Evolutionary conservation across 92 coral and sea anemone genomes (phyloP).

Genomic region (Zoanthus sociatus): DNA sequence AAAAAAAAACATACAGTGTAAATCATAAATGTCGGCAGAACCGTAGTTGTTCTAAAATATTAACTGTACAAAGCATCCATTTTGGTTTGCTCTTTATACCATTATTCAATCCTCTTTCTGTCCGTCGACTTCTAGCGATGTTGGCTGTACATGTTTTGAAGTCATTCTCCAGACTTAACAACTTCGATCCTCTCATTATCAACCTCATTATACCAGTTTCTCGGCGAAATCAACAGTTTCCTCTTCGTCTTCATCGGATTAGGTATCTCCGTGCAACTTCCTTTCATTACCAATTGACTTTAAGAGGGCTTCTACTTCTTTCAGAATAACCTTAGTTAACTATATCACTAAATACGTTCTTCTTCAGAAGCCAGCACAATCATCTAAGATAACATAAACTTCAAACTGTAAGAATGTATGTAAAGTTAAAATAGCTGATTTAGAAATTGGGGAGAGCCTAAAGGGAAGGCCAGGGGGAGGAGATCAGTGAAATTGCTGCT

Average conservation of each 20-base stretch:
- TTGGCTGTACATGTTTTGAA: not conserved
- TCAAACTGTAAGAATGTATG: too few relatives aligned
- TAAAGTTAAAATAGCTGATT: too few relatives aligned
- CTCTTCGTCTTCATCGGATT: constrained; percentile 1
- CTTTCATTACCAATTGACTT: not conserved
- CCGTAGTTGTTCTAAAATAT: not conserved
- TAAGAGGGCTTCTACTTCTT: not conserved
- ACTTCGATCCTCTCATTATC: not conserved
- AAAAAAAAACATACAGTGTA: not conserved
- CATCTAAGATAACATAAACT: too few relatives aligned
- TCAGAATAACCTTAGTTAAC: not conserved
- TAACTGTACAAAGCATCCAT: too few relatives aligned
- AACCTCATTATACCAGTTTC: not conserved
- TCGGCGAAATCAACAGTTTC: not conserved
- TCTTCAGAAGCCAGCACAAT: not conserved
- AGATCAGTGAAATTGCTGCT: too few relatives aligned
- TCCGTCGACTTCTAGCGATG: not conserved
- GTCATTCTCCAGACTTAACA: not conserved
- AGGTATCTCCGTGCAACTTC: not conserved
- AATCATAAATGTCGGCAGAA: not conserved
- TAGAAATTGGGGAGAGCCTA: too few relatives aligned
- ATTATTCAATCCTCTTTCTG: too few relatives aligned
- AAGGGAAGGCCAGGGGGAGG: too few relatives aligned
- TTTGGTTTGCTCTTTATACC: too few relatives aligned
- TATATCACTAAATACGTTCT: not conserved